A percentile compares a stretch with the other conserved stretches of the same genome.
These are phyloP conservation scores for Thryonomys swinderianus DNA, from an alignment of 2,113 vertebrate genomes.

Conservation along the genomic window DNA sequence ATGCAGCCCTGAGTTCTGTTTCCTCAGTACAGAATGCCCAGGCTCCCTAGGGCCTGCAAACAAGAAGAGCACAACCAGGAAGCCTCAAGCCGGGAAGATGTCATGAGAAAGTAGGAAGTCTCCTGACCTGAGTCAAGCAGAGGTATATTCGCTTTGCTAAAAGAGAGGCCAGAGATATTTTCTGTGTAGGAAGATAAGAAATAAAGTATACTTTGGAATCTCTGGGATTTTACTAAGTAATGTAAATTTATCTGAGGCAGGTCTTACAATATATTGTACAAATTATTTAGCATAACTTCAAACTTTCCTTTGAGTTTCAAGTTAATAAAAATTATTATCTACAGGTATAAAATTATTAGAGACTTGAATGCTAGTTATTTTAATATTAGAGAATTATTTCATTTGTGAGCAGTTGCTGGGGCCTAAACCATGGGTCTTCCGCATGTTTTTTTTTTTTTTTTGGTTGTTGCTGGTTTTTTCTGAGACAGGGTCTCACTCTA, in stretches of 20 bases:
- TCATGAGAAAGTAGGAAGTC: background rate
- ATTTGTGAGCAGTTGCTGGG: background rate
- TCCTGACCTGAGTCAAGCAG: background rate
- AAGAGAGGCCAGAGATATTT: background rate
- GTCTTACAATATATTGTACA: background rate
- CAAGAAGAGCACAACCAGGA: background rate
- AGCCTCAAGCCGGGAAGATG: background rate
- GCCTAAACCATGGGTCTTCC: background rate
- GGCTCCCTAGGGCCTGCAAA: background rate
- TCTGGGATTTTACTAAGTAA: background rate
- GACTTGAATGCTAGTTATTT: constrained; percentile 20
- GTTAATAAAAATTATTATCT: constrained; percentile 4
- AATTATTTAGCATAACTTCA: constrained; percentile 11
- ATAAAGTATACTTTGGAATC: background rate
- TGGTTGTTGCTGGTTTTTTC: too few relatives aligned
- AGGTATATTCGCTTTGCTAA: background rate
- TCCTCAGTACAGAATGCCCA: constrained; percentile 83
- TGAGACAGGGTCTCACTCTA: too few relatives aligned
- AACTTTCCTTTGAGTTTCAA: background rate
- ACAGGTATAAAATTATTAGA: constrained; percentile 7
- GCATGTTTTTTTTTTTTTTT: too few relatives aligned
- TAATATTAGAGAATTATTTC: background rate
- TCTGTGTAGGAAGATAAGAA: background rate
- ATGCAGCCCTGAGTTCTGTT: constrained; percentile 82
- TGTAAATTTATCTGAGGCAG: constrained; percentile 29